Conservation (phyloP, 2,888 invertebrate species). For the Drosophila lacicola region DNA sequence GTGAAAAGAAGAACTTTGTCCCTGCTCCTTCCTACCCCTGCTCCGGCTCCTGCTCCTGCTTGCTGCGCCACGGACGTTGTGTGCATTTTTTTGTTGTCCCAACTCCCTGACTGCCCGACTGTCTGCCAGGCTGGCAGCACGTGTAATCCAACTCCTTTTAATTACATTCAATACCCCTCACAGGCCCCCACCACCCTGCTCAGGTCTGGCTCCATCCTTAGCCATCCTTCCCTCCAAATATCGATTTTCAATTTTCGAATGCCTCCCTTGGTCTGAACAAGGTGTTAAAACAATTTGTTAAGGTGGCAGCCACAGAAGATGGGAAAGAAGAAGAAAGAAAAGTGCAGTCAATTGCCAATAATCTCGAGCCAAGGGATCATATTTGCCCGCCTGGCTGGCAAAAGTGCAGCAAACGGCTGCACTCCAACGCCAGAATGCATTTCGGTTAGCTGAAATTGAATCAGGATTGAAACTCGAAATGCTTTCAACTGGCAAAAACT, state of each 20-base stretch:
- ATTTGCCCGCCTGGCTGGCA: slow-evolving; percentile 39
- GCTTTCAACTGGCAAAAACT: neutral
- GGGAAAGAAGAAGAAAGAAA: slow-evolving; percentile 4
- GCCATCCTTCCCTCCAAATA: slow-evolving; percentile 67
- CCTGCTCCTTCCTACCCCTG: slow-evolving; percentile 23
- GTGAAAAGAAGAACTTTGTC: slow-evolving; percentile 66
- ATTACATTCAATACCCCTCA: slow-evolving; percentile 69
- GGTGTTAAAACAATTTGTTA: slow-evolving; percentile 78
- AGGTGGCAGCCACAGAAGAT: slow-evolving; percentile 14
- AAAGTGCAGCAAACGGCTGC: slow-evolving; percentile 38
- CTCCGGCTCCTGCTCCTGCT: neutral
- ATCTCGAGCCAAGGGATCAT: slow-evolving; percentile 59
- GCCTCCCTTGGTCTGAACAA: slow-evolving; percentile 45
- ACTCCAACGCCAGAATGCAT: slow-evolving; percentile 32
- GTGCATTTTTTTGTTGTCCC: slow-evolving; percentile 25
- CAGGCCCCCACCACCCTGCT: neutral
- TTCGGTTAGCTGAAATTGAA: slow-evolving; percentile 9
- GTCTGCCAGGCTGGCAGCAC: slow-evolving; percentile 26
- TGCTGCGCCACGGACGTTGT: slow-evolving; percentile 13
- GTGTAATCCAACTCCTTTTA: slow-evolving; percentile 76
- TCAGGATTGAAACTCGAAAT: neutral
- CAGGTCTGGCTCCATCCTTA: slow-evolving; percentile 31
- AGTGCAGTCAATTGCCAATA: slow-evolving; percentile 68
- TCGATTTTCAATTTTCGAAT: slow-evolving; percentile 69
- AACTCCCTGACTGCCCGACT: slow-evolving; percentile 1